Conservation (phyloP, 37 sponge, comb jelly and placozoan species). For the Theonella swinhoei region DNA sequence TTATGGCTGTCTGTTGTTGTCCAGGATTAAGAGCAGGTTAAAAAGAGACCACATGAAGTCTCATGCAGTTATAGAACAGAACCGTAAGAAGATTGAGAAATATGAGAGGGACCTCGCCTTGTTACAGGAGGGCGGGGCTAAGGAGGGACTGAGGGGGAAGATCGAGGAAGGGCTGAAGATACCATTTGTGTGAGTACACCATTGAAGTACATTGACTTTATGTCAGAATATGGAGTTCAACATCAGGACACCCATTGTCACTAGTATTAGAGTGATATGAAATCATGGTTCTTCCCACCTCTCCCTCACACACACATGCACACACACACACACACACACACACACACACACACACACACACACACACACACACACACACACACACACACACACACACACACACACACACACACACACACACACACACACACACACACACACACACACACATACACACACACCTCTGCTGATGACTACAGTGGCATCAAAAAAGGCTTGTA, state of each 20-base stretch:
- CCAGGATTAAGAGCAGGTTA: conserved; percentile 25
- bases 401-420: conserved; percentile 4
- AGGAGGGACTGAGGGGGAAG: conserved; percentile 25
- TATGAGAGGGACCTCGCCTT: conserved; percentile 30
- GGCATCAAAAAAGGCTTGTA: neutral
- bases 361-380: conserved; percentile 35
- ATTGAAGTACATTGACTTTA: neutral
- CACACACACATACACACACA: too few relatives aligned
- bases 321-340: neutral
- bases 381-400: conserved; percentile 26
- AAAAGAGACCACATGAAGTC: conserved; percentile 13
- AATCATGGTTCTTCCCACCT: neutral
- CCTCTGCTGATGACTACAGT: neutral
- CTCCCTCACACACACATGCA: conserved; percentile 31
- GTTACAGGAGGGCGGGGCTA: conserved; percentile 19
- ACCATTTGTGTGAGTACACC: conserved; percentile 3
- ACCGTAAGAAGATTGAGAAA: conserved; percentile 56
- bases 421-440: too few relatives aligned
- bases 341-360: conserved; percentile 25
- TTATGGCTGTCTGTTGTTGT: neutral
- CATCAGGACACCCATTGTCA: neutral
- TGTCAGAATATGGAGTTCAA: too few relatives aligned
- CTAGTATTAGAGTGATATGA: neutral
- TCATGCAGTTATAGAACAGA: conserved; percentile 10
- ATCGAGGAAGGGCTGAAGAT: conserved; percentile 13